Conservation (phyloP, 2,797 vertebrate genomes). For the Cossypha polioptera region DNA sequence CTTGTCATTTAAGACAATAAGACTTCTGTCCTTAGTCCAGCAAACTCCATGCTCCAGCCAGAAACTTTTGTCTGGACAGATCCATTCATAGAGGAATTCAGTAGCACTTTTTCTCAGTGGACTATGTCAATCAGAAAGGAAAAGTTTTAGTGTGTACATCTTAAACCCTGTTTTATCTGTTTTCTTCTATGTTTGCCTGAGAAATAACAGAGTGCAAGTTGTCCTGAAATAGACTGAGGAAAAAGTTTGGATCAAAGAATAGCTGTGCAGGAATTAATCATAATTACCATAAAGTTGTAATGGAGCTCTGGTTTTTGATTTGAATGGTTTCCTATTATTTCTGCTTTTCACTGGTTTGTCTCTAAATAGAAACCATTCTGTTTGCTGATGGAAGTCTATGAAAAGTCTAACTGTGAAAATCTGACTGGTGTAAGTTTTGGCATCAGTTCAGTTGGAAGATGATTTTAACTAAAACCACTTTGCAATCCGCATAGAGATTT, state of each 20-base stretch:
- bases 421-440: not conserved
- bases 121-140: not conserved
- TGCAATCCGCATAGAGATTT: not conserved
- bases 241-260: not conserved
- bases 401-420: slow-evolving; percentile 5
- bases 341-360: not conserved
- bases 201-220: not conserved
- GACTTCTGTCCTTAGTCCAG: not conserved
- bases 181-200: not conserved
- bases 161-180: not conserved
- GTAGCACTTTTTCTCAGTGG: not conserved
- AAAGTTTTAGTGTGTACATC: not conserved
- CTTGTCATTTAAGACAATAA: not conserved
- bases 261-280: not conserved
- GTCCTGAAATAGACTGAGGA: not conserved
- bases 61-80: not conserved
- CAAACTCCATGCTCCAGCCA: not conserved
- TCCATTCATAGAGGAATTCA: not conserved
- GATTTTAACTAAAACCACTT: not conserved
- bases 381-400: slow-evolving; percentile 3
- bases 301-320: not conserved
- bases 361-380: slow-evolving; percentile 15
- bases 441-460: not conserved
- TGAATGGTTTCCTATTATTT: slow-evolving; percentile 14
- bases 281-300: not conserved